phyloP scores from a whole-genome alignment of 2,113 vertebrate species.

The Sinocyclocheilus anshuiensis region DNA sequence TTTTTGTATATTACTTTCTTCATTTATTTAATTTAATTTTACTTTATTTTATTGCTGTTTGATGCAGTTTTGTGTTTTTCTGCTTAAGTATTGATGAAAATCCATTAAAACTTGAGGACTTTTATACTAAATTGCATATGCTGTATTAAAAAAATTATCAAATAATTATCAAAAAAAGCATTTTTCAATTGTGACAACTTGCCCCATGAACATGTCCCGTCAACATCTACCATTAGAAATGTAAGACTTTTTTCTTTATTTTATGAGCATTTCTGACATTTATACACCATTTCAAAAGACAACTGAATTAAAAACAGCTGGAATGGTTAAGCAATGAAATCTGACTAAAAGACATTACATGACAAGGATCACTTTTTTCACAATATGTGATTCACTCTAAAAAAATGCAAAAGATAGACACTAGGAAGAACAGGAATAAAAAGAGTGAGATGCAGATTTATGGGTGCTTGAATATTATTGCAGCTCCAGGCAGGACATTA shows the following conservation, averaged over 20 bases:
- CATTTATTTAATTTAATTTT: too few relatives aligned
- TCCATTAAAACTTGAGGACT: neutral
- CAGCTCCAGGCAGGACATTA: conserved; percentile 15
- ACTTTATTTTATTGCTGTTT: neutral
- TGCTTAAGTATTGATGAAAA: neutral
- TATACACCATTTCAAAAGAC: conserved; percentile 31
- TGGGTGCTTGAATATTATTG: conserved; percentile 4
- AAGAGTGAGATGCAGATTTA: neutral
- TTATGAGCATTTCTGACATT: conserved; percentile 21
- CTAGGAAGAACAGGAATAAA: neutral
- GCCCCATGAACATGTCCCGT: too few relatives aligned
- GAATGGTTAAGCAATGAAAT: conserved; percentile 24
- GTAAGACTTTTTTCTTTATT: neutral
- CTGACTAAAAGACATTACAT: neutral
- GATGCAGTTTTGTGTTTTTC: neutral
- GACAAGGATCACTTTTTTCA: conserved; percentile 8
- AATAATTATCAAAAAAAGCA: neutral
- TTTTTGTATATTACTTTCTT: neutral
- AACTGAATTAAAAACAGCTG: conserved; percentile 9
- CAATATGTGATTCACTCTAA: conserved; percentile 10
- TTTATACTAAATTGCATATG: too few relatives aligned
- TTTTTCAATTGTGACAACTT: neutral
- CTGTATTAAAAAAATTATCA: neutral
- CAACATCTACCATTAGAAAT: neutral
- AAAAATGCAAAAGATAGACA: neutral